Conservation (phyloP, 2,113 vertebrate genomes). For the Limnothrissa miodon region DNA sequence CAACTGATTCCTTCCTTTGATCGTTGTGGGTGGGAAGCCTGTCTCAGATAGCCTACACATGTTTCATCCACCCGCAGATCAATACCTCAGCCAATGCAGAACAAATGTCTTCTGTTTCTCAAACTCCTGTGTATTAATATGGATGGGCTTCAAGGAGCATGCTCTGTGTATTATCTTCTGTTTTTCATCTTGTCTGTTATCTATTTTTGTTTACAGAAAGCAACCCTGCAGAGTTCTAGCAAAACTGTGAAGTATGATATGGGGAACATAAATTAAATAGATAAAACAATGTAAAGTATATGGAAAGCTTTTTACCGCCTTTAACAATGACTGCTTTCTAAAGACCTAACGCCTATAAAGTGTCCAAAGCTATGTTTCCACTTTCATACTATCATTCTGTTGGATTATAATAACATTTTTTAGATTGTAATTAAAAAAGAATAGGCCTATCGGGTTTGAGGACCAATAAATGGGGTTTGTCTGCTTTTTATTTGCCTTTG, state of each 20-base stretch:
- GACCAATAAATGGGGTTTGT: no score
- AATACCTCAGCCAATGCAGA: background rate
- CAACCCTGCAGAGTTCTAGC: background rate
- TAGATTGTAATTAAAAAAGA: no score
- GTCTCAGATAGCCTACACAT: background rate
- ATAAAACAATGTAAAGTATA: background rate
- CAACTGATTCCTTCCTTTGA: background rate
- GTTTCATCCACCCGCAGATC: background rate
- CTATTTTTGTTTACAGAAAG: background rate
- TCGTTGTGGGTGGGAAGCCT: background rate
- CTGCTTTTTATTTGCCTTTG: no score
- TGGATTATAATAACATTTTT: no score
- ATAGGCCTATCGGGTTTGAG: no score
- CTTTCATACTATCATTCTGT: background rate
- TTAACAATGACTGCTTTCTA: background rate
- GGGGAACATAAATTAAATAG: background rate
- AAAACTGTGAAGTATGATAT: background rate
- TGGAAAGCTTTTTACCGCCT: background rate
- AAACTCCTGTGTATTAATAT: background rate
- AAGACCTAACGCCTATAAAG: background rate
- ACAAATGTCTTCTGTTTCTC: background rate
- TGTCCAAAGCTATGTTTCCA: background rate
- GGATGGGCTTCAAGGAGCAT: background rate
- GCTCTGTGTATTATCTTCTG: background rate
- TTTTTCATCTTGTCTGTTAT: no score